Evolutionary conservation across 92 coral and sea anemone genomes (phyloP).

Genomic region (Hydrozoanthus gracilis): DNA sequence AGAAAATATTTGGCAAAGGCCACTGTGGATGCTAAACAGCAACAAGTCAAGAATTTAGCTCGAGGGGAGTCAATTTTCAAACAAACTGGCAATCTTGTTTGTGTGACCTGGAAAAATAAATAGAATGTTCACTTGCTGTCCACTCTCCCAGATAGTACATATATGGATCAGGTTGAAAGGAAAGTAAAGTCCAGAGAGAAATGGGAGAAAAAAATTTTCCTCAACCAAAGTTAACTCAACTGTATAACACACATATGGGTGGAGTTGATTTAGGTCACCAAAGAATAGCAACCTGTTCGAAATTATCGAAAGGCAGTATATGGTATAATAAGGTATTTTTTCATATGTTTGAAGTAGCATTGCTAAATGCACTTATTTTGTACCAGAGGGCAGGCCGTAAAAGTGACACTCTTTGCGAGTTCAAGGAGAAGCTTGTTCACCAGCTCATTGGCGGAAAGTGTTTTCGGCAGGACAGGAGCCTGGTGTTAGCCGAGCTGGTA

Average conservation of each 20-base stretch:
- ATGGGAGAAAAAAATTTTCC: slow-evolving; percentile 6
- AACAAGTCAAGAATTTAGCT: slow-evolving; percentile 32
- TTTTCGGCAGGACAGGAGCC: too few species aligned
- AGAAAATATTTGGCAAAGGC: slow-evolving; percentile 10
- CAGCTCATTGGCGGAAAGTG: too few species aligned
- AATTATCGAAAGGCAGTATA: slow-evolving; percentile 1
- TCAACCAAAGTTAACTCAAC: background rate
- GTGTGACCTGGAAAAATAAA: slow-evolving; percentile 37
- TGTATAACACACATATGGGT: background rate
- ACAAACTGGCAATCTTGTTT: slow-evolving; percentile 38
- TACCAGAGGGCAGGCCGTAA: background rate
- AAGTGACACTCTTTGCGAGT: too few species aligned
- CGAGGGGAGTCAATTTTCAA: slow-evolving; percentile 33
- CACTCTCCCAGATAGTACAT: slow-evolving; percentile 12
- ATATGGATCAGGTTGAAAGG: slow-evolving; percentile 32
- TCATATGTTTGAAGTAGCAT: slow-evolving; percentile 42
- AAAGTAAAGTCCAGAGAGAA: slow-evolving; percentile 25
- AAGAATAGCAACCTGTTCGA: background rate
- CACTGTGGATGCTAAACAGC: background rate
- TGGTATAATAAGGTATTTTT: slow-evolving; percentile 40
- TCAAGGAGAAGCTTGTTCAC: too few species aligned
- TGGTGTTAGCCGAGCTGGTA: too few species aligned
- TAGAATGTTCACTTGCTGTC: background rate
- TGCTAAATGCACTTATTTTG: slow-evolving; percentile 37
- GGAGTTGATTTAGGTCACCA: background rate